Base-by-base conservation (phyloP, 2,888 invertebrate species). In the Oxystoma pomonae region DNA sequence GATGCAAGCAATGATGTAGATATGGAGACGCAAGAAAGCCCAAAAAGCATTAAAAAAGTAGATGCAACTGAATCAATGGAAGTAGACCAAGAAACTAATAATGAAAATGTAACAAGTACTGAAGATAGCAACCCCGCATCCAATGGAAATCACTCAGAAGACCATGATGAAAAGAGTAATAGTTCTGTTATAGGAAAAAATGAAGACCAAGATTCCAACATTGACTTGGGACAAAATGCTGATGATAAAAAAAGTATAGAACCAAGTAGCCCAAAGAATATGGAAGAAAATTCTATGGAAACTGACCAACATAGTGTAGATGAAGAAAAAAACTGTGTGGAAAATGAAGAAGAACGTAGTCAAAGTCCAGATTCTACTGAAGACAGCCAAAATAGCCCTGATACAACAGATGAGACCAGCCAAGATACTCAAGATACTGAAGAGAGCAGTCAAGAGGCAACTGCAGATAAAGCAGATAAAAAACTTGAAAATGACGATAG, bases 1-100 rank as follows among this genome's bases (percentile, higher is more conserved):
- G 77, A 77, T 64, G 58, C 75, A 63, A 71, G 70, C 59, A 70
- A 70, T 65, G 75, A 72, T 67, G 69, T 69, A 62, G 74, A 70
- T 57, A 72, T 71, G 71, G 72, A 73, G 59, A 68, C 58, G 62
- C 67, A 69, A 49, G 71, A 70, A 51, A 73, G 71, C 65, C 70
- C 72, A 58, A 69, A 68, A 60, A 69, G 65, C 56, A 63, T 65
- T 59, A 71, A 70, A 60, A 72, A 72, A 65, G 20, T 63, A 17
- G 65, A 53, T 49, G 19, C 65, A 55, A 55, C 65, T 19, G 73
- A 73, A 57, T 56, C 69, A 35, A 73, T 70, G 72, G 77, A 75
- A 65, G 72, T 74, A 49, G 79, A 80, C 69, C 67, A 69, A 16
- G 66, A 69, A 22, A 72, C 71, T 22, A 71, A 67, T 9, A 67